Conservation (phyloP, 1,140 invertebrate species). For the Scaptomyza pallida region DNA sequence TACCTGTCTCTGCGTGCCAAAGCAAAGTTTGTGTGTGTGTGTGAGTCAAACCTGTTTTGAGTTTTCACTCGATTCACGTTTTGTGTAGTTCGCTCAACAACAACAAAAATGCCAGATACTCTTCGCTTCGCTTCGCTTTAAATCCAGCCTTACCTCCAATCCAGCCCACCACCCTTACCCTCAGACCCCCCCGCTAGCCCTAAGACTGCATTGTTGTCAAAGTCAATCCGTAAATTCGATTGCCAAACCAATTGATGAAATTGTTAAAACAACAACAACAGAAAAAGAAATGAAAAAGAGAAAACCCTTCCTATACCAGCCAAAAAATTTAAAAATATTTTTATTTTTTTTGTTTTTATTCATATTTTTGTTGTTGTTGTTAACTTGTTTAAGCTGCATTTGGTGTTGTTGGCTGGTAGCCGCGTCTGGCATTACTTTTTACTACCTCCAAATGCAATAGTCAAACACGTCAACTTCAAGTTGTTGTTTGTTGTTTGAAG, state of each 20-base stretch:
- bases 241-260: slow-evolving; percentile 60
- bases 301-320: slow-evolving; percentile 66
- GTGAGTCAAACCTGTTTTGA: slow-evolving; percentile 63
- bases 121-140: too few relatives aligned
- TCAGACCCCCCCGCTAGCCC: slow-evolving; percentile 15
- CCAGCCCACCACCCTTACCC: slow-evolving; percentile 22
- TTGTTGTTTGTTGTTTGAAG: slow-evolving; percentile 4
- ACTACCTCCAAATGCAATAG: slow-evolving; percentile 19
- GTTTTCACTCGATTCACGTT: slow-evolving; percentile 80
- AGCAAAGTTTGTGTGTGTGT: slow-evolving; percentile 21
- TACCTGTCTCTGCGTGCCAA: slow-evolving; percentile 42
- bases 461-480: slow-evolving; percentile 14
- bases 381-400: slow-evolving; percentile 16
- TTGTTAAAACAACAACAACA: slow-evolving; percentile 4
- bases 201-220: slow-evolving; percentile 28
- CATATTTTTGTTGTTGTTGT: slow-evolving; percentile 40
- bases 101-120: slow-evolving; percentile 60
- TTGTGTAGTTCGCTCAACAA: slow-evolving; percentile 70
- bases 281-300: too few relatives aligned
- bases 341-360: slow-evolving; percentile 38
- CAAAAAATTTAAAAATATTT: too few relatives aligned
- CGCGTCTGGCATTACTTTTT: slow-evolving; percentile 21
- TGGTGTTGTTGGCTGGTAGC: slow-evolving; percentile 17
- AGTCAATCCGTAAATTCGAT: slow-evolving; percentile 16
- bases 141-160: slow-evolving; percentile 10